Evolutionary conservation across 1,140 invertebrate species (phyloP), one percentile per base, ranked within the genome.

Genomic region (Leucophenga varia): DNA sequence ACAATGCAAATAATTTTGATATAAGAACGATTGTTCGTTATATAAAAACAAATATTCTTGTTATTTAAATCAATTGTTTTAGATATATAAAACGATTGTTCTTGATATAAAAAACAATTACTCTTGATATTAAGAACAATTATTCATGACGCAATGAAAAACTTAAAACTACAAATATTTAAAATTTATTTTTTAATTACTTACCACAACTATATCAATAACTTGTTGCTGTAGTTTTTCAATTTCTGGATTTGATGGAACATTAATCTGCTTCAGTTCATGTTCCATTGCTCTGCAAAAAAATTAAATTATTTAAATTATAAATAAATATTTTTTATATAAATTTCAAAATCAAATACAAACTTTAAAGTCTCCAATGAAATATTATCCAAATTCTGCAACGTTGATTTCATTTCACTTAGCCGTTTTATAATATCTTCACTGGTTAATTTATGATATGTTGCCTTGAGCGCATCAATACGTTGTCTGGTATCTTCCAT

Each of bases 401-500:
- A 41, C 12, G 67, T 74, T 0, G 64, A 47, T 37, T 74, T 74
- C 67, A 75, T 75, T 40, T 75, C 73, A 7, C 58, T 64, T 1
- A 76, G 49, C 0, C 61, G 47, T 31, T 74, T 76, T 12, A 72
- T 71, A 1, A 74, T 64, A 52, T 74, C 72, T 5, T 58, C 61
- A 55, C 67, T 74, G 10, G 70, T 73, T 13, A 68, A 35, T 13
- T 64, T 67, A 37, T 69, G 53, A 43, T 74, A 74, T 3, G 55
- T 57, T 17, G 57, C 61, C 21, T 65, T 67, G 0, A 75, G 41
- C 0, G 55, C 57, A 46, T 75, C 72, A 14, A 84, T 78, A 54
- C 80, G 79, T 30, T 86, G 84, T 19, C 82, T 82, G 2, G 88
- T 72, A 18, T 79, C 78, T 56, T 83, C 82, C 34, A 88, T 72